Conservation (phyloP, 2,113 vertebrate genomes). For the Chaenogobius annularis region DNA sequence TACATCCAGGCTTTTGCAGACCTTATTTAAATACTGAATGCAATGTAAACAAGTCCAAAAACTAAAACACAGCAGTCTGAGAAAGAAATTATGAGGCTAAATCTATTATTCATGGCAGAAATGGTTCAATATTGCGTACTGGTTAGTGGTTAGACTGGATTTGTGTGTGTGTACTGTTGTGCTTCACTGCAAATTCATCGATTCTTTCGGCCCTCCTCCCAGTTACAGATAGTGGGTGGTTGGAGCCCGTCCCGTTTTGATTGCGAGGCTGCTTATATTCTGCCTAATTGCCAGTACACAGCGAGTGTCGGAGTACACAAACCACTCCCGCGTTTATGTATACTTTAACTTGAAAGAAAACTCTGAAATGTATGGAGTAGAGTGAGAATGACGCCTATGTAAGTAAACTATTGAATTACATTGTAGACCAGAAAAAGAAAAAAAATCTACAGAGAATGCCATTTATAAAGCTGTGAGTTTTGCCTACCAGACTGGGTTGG, state of each 20-base stretch:
- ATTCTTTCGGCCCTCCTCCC: not conserved
- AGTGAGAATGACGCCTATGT: not conserved
- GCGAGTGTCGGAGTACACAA: not conserved
- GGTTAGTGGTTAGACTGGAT: not conserved
- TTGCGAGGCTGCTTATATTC: not conserved
- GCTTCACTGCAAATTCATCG: not conserved
- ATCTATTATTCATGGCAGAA: not conserved
- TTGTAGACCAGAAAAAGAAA: not conserved
- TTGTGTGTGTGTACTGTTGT: not conserved
- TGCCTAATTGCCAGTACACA: slow-evolving; percentile 1
- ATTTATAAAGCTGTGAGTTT: not conserved
- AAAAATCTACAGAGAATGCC: too few species aligned
- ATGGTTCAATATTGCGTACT: not conserved
- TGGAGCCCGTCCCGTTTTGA: slow-evolving; percentile 1
- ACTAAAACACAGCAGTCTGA: not conserved
- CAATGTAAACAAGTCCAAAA: not conserved
- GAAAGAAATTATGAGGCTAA: not conserved
- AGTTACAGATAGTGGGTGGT: not conserved
- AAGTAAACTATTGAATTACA: not conserved
- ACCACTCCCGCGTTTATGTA: not conserved
- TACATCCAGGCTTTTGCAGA: not conserved
- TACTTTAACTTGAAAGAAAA: not conserved
- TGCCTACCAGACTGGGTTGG: slow-evolving; percentile 82
- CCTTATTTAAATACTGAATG: not conserved
- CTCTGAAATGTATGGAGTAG: not conserved